Conservation (phyloP, 2,797 vertebrate species). For the Galaxias olidus region DNA sequence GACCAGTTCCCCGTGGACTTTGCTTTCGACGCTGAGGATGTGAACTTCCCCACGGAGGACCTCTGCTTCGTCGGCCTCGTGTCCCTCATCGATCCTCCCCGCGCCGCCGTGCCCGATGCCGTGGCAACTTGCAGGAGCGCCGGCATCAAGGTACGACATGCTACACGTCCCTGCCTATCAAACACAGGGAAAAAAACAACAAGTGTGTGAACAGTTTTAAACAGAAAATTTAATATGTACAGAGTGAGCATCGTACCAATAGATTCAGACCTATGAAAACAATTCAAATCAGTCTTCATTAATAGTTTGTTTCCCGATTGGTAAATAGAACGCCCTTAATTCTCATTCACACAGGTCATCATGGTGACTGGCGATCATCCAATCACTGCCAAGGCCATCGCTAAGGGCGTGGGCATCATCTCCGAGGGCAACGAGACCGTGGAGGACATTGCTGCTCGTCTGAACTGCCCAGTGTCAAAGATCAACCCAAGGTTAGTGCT, state of each 20-base stretch:
- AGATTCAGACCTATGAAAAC: no score
- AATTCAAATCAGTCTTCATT: no score
- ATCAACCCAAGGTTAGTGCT: slow-evolving; percentile 87
- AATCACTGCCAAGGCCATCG: slow-evolving; percentile 96
- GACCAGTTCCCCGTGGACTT: slow-evolving; percentile 90
- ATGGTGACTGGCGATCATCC: slow-evolving; percentile 98
- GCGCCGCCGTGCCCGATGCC: slow-evolving; percentile 95
- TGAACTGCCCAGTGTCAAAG: slow-evolving; percentile 89
- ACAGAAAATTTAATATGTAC: no score
- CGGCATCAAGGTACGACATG: slow-evolving; percentile 84
- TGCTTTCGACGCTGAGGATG: slow-evolving; percentile 86
- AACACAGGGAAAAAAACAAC: no score
- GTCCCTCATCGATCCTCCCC: slow-evolving; percentile 95
- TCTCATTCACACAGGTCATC: slow-evolving; percentile 80
- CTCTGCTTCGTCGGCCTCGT: slow-evolving; percentile 93
- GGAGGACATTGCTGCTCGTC: slow-evolving; percentile 91
- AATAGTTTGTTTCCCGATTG: not conserved
- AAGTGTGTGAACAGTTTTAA: no score
- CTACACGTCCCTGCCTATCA: no score
- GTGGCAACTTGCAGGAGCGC: slow-evolving; percentile 95
- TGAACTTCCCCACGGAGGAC: slow-evolving; percentile 92
- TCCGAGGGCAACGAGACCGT: slow-evolving; percentile 96
- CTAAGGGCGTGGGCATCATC: slow-evolving; percentile 96
- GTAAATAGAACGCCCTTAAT: not conserved
- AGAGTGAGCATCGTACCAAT: no score